Evolutionary conservation across 2,888 invertebrate species (phyloP).

Genomic region (Meghimatium bilineatum): DNA sequence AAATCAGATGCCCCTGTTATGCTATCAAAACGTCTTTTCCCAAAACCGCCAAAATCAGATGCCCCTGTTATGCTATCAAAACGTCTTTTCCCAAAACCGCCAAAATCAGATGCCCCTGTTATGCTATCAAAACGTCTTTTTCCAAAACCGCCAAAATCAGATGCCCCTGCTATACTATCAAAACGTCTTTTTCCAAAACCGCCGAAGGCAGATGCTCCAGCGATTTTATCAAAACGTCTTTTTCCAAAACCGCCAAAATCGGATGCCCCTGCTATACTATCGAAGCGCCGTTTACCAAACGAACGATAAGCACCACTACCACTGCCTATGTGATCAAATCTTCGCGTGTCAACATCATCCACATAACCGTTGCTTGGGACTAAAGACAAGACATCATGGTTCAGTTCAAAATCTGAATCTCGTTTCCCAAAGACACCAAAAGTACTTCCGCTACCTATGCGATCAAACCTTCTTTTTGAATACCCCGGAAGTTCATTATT

Average conservation of each 20-base stretch:
- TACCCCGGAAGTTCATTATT: neutral
- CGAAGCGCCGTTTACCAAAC: constrained; percentile 38
- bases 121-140: constrained; percentile 33
- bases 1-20: neutral
- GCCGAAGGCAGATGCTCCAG: neutral
- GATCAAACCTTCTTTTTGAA: constrained; percentile 30
- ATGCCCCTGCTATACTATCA: constrained; percentile 11
- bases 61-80: neutral
- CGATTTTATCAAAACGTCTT: constrained; percentile 22
- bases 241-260: constrained; percentile 29
- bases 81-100: constrained; percentile 30
- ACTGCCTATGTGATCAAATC: constrained; percentile 27
- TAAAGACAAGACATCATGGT: neutral
- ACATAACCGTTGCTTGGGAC: too few species aligned
- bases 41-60: neutral
- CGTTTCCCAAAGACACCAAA: constrained; percentile 27
- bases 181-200: constrained; percentile 32
- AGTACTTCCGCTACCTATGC: neutral
- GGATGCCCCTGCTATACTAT: constrained; percentile 4
- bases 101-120: neutral
- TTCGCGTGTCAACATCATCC: constrained; percentile 5
- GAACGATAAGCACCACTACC: neutral
- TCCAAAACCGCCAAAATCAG: constrained; percentile 5
- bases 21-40: constrained; percentile 33
- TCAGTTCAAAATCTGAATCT: neutral